A percentile compares a stretch with the other conserved stretches of the same genome.
phyloP scores from a whole-genome alignment of 2,888 invertebrate species.

The Beris morrisii region DNA sequence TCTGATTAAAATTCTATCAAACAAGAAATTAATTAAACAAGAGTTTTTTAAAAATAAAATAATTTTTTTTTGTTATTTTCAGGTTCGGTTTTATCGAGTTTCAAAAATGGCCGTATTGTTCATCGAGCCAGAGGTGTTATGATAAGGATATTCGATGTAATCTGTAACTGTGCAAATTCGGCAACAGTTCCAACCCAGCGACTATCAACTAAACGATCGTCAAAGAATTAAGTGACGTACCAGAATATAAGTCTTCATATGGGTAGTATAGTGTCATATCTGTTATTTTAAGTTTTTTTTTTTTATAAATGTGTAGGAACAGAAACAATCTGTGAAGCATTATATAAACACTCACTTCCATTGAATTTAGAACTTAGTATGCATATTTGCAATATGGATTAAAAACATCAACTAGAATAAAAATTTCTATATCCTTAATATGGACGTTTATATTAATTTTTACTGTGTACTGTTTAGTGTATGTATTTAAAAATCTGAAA shows the following conservation, averaged over 20 bases:
- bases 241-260: neutral
- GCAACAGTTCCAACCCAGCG: slow-evolving; percentile 60
- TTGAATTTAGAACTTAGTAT: no score
- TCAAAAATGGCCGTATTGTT: slow-evolving; percentile 63
- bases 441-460: slow-evolving; percentile 20
- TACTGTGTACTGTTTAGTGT: slow-evolving; percentile 19
- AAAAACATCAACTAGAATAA: no score
- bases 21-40: no score
- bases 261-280: slow-evolving; percentile 5
- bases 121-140: slow-evolving; percentile 64
- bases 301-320: slow-evolving; percentile 16
- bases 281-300: slow-evolving; percentile 1
- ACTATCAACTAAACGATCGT: slow-evolving; percentile 49
- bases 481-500: slow-evolving; percentile 14
- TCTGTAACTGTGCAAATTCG: slow-evolving; percentile 67
- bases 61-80: neutral
- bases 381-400: no score
- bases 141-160: slow-evolving; percentile 64
- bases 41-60: no score
- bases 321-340: no score
- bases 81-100: slow-evolving; percentile 48
- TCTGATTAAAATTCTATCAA: no score
- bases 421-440: no score
- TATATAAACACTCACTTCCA: no score
- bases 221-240: slow-evolving; percentile 35